phyloP scores from a whole-genome alignment of 2,888 invertebrate species.

The Cacoxenus indagator region DNA sequence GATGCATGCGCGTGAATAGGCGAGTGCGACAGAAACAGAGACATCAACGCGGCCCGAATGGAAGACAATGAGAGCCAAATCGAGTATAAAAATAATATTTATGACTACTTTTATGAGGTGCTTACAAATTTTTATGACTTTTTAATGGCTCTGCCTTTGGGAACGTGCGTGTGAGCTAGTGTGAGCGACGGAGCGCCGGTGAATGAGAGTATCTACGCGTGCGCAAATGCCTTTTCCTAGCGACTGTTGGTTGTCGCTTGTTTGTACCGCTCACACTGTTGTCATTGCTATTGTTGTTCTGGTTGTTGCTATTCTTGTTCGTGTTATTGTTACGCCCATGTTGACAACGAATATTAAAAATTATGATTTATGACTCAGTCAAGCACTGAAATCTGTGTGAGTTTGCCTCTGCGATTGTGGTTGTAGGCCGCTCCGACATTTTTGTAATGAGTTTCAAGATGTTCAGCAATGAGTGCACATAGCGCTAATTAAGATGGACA shows the following conservation, averaged over 20 bases:
- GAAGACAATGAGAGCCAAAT: slow-evolving; percentile 20
- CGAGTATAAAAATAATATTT: slow-evolving; percentile 59
- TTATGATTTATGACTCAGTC: slow-evolving; percentile 64
- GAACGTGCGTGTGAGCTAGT: slow-evolving; percentile 24
- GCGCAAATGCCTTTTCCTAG: slow-evolving; percentile 59
- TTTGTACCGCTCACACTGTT: slow-evolving; percentile 14
- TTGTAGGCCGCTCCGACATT: neutral
- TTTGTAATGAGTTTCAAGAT: neutral
- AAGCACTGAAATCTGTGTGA: neutral
- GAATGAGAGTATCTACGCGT: slow-evolving; percentile 55
- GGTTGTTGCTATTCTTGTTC: slow-evolving; percentile 36
- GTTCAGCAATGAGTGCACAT: neutral
- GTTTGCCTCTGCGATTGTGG: neutral
- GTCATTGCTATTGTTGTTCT: slow-evolving; percentile 30
- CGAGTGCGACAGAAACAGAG: slow-evolving; percentile 37
- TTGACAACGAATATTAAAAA: slow-evolving; percentile 64
- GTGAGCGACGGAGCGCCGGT: neutral
- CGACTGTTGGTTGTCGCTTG: slow-evolving; percentile 15
- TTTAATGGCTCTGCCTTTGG: slow-evolving; percentile 66
- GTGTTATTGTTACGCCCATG: slow-evolving; percentile 62
- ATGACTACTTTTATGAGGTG: slow-evolving; percentile 72
- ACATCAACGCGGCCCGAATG: slow-evolving; percentile 31
- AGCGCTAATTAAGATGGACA: too few relatives aligned
- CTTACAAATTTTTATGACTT: slow-evolving; percentile 72
- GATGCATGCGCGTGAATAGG: slow-evolving; percentile 28